phyloP scores from a whole-genome alignment of 2,797 vertebrate genomes.

The Danio choprae region DNA sequence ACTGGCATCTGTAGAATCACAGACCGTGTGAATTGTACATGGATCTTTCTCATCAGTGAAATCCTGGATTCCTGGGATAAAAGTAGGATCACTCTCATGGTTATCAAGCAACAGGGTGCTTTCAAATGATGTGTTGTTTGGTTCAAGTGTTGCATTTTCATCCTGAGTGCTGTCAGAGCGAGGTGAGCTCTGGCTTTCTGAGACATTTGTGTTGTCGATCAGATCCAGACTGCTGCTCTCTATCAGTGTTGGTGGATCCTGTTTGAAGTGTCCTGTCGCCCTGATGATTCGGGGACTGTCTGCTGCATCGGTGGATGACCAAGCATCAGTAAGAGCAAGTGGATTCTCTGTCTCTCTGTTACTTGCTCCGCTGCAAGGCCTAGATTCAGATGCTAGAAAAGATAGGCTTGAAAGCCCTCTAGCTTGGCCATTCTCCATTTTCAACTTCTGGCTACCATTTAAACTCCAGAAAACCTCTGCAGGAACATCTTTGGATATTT shows the following conservation, averaged over 20 bases:
- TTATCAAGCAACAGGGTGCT: conserved; percentile 18
- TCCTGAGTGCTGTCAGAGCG: conserved; percentile 60
- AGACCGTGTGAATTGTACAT: conserved; percentile 17
- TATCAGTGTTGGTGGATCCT: conserved; percentile 53
- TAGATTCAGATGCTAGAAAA: conserved; percentile 26
- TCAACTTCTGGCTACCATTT: conserved; percentile 64
- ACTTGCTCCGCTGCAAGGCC: conserved; percentile 65
- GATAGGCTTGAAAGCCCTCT: background rate
- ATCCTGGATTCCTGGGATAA: conserved; percentile 14
- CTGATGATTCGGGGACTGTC: conserved; percentile 69
- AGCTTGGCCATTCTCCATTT: conserved; percentile 35
- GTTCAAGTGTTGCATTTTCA: conserved; percentile 57
- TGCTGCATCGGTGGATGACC: conserved; percentile 81
- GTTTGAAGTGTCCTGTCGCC: conserved; percentile 59
- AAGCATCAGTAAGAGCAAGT: conserved; percentile 76
- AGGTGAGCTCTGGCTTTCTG: conserved; percentile 55
- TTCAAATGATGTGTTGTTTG: conserved; percentile 48
- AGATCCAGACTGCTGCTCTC: conserved; percentile 66
- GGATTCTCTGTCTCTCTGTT: conserved; percentile 72
- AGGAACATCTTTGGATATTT: conserved; percentile 76
- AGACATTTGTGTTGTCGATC: conserved; percentile 59
- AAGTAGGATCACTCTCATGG: conserved; percentile 5
- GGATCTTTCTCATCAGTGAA: background rate
- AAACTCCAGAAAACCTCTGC: conserved; percentile 82
- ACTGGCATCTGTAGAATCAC: background rate